These are phyloP conservation scores for Catharus fuscescens DNA, from an alignment of 2,113 vertebrate species.

Conservation along the genomic window DNA sequence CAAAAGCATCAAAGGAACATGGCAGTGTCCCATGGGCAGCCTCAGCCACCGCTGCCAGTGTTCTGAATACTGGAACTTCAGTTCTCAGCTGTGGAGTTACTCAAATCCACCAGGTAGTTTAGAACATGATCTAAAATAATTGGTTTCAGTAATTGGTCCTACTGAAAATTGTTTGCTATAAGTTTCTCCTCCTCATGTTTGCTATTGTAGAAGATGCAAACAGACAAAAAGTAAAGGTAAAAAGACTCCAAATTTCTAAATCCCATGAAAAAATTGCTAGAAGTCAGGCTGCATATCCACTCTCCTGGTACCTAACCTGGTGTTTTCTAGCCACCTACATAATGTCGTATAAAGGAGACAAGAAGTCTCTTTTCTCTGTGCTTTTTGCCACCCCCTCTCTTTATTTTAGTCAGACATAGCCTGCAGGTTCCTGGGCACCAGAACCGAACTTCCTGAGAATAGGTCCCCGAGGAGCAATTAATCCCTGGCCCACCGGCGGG, in stretches of 20 bases:
- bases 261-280: background rate
- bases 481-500: rapidly evolving
- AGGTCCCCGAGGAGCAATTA: rapidly evolving
- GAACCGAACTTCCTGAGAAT: background rate
- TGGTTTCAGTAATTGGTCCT: background rate
- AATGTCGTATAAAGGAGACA: background rate
- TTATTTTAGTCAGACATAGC: background rate
- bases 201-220: background rate
- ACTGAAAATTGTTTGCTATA: rapidly evolving
- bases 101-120: background rate
- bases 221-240: background rate
- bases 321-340: background rate
- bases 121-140: background rate
- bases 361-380: background rate
- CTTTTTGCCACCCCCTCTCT: background rate
- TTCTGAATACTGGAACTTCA: background rate
- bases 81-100: background rate
- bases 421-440: background rate
- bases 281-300: background rate
- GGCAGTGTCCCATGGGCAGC: background rate
- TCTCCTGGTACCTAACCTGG: background rate
- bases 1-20: background rate
- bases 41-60: background rate
- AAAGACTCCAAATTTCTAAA: background rate
- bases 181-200: background rate